Base-by-base conservation (phyloP, 1,140 invertebrate genomes). In the Saxidomus purpurata region DNA sequence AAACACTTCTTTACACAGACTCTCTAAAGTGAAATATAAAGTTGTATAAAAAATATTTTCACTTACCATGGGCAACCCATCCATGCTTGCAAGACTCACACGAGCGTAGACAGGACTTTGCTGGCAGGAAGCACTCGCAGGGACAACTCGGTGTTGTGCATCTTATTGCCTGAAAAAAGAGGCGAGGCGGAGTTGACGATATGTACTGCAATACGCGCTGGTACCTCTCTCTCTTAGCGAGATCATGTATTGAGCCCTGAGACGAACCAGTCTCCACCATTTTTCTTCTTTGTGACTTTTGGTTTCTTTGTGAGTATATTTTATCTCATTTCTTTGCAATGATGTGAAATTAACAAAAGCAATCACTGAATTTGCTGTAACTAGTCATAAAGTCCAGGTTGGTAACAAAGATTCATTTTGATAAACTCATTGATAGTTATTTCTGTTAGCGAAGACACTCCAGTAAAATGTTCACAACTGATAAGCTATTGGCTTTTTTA, bases 51-150 rank as follows among this genome's bases (percentile, higher is more conserved):
- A 31, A 90, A 79, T 79, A n/a, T 31, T 40, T 22, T 34, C 43
- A 93, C 97, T 97, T 95, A 98, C 97, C 97, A 95, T 98, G 97
- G 85, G 97, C 97, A 71, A 98, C 97, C 97, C 97, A 98, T 80
- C 97, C 97, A 94, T 98, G 97, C 91, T 97, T 97, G 93, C 97
- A 98, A 63, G 96, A 97, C 90, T 97, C 97, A 96, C 97, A 98
- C 92, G 97, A 97, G 25, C 97, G 96, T 38, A 98, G 96, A 92
- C 97, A 96, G 74, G 96, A 94, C 94, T 97, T 97, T 55, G 97
- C 97, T 17, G 97, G 97, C n/a, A 97, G 96, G 95, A 98, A 98
- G 89, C 97, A 97, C 74, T 98, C 97, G 94, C 97, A 98, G 74
- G 96, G 95, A 93, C 97, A 98, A 89, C 96, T 97, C 52, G 96